These are phyloP conservation scores for Mesoclemmys tuberculata DNA, from an alignment of 2,113 vertebrate species.

Conservation along the genomic window DNA sequence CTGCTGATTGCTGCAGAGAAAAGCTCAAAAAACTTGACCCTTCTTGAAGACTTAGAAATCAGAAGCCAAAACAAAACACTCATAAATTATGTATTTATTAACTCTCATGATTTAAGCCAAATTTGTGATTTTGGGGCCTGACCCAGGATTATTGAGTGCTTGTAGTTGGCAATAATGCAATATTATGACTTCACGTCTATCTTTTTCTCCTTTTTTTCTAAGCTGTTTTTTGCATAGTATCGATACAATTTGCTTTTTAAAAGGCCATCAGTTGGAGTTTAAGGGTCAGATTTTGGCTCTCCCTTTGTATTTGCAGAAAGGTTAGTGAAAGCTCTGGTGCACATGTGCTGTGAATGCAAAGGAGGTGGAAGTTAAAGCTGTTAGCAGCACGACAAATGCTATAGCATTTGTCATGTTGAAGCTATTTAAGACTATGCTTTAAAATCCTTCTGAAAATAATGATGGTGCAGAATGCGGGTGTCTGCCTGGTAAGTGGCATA, in stretches of 20 bases:
- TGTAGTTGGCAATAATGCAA: neutral
- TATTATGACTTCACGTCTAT: neutral
- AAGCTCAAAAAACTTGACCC: neutral
- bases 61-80: neutral
- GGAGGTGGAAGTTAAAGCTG: neutral
- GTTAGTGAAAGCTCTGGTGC: no score
- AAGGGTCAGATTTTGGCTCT: neutral
- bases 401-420: neutral
- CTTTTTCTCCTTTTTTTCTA: fast-evolving
- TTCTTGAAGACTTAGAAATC: neutral
- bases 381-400: neutral
- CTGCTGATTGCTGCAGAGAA: neutral
- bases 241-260: fast-evolving
- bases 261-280: neutral
- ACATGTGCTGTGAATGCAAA: fast-evolving
- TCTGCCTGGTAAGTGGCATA: neutral
- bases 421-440: neutral
- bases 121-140: neutral
- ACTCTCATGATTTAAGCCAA: neutral
- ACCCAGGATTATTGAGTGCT: neutral
- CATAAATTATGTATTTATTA: neutral
- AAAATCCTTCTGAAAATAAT: neutral
- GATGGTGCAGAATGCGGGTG: neutral
- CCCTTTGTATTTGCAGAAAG: fast-evolving
- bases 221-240: no score